Base-by-base conservation (phyloP, 2,888 invertebrate species). In the Papilio elwesi region DNA sequence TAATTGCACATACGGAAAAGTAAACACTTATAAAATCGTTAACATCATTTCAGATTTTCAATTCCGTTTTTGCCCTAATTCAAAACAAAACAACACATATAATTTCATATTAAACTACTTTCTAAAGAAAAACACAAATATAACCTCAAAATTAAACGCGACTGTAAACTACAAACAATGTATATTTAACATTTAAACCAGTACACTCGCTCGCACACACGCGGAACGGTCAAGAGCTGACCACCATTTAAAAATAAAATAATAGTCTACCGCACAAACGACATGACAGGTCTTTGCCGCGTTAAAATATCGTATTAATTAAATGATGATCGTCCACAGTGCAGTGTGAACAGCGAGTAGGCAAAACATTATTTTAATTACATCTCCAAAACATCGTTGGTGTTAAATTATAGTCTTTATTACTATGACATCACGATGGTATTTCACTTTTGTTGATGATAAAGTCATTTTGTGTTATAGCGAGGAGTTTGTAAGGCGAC, bases 291-390 rank as follows among this genome's bases (percentile, higher is more conserved):
- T 82, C 86, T 81, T 83, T 83, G 80, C 85, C 80, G 85, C 84
- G 88, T 88, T 89, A 90, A 87, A 89, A 91, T 89, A 89, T 90
- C 87, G 87, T 89, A 90, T 90, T 91, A 90, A 91, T 91, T 89
- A 88, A 90, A 89, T 85, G 86, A 89, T 88, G 87, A 88, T 86
- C 87, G 87, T 79, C 84, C 87, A 87, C 87, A 86, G 81, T 79
- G 86, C 83, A 87, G 82, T 87, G 88, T 90, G 90, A 91, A 90
- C 90, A 91, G 85, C 87, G 78, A 83, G 83, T 87, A 85, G 87
- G 85, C 84, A 85, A 86, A 84, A 88, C 80, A 85, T 79, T 82
- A 84, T 81, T 79, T 78, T 79, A 43, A 59, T 81, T 85, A 81
- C 83, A 76, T 73, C 75, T 78, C 66, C 63, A 62, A 47, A 36